phyloP scores from a whole-genome alignment of 2,797 vertebrate genomes.

The Rousettus madagascariensis region DNA sequence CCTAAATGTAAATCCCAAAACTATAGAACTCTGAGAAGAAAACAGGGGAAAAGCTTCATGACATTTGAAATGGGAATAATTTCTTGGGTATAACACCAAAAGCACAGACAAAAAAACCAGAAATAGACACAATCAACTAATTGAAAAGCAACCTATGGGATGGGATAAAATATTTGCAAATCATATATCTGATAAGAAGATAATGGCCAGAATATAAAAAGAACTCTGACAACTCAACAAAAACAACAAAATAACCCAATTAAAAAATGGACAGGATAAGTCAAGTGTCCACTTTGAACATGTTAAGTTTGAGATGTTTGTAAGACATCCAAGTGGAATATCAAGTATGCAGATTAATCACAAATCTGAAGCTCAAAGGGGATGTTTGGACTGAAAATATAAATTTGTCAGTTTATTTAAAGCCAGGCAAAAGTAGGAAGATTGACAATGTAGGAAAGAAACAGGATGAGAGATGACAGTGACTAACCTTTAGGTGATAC shows the following conservation, averaged over 20 bases:
- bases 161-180: not conserved
- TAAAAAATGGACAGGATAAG: not conserved
- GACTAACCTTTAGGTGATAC: not conserved
- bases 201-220: not conserved
- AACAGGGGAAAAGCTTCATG: not conserved
- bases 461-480: not conserved
- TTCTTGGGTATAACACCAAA: not conserved
- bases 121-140: not conserved
- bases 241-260: not conserved
- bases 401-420: not conserved
- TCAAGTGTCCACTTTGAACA: not conserved
- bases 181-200: not conserved
- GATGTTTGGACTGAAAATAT: not conserved
- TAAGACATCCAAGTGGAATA: not conserved
- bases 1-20: not conserved
- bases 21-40: not conserved
- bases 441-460: not conserved
- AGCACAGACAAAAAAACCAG: not conserved
- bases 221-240: not conserved
- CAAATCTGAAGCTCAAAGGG: not conserved
- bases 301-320: not conserved
- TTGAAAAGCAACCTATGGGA: not conserved
- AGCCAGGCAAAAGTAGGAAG: not conserved
- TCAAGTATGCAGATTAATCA: not conserved
- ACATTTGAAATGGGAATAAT: not conserved